These are phyloP conservation scores for Ptychobarbus kaznakovi DNA, from an alignment of 2,797 vertebrate species.

Conservation along the genomic window DNA sequence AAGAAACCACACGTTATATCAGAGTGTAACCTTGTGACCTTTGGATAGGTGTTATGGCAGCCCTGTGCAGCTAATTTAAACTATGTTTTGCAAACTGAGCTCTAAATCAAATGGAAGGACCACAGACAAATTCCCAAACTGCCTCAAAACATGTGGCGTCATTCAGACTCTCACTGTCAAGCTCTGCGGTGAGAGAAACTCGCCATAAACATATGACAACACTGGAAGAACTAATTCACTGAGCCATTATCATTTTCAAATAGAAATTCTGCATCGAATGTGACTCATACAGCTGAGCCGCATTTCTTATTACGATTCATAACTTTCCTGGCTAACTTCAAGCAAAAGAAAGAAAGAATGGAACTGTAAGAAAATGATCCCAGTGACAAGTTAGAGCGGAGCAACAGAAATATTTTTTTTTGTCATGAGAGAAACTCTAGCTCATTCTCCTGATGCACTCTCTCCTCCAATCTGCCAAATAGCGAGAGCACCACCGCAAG, in stretches of 20 bases:
- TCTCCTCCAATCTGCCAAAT: slow-evolving; percentile 72
- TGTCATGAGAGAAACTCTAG: slow-evolving; percentile 78
- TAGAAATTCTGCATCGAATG: slow-evolving; percentile 62
- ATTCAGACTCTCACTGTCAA: slow-evolving; percentile 65
- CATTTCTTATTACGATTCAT: slow-evolving; percentile 61
- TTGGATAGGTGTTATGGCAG: slow-evolving; percentile 62
- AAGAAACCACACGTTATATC: slow-evolving; percentile 67
- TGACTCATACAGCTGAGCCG: slow-evolving; percentile 61
- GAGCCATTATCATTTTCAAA: slow-evolving; percentile 67
- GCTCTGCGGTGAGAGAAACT: slow-evolving; percentile 66
- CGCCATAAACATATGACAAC: slow-evolving; percentile 63
- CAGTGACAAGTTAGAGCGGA: slow-evolving; percentile 64
- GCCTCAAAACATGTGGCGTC: slow-evolving; percentile 63
- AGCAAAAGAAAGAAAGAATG: slow-evolving; percentile 8
- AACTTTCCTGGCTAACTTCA: slow-evolving; percentile 62
- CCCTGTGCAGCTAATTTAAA: not conserved
- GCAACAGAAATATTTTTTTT: slow-evolving; percentile 73
- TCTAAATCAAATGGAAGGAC: slow-evolving; percentile 67
- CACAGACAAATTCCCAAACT: slow-evolving; percentile 62
- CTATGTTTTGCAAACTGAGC: slow-evolving; percentile 69
- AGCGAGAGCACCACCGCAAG: slow-evolving; percentile 75
- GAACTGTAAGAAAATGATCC: slow-evolving; percentile 44
- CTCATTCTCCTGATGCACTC: slow-evolving; percentile 76
- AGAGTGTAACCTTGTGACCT: slow-evolving; percentile 70
- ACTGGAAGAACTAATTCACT: slow-evolving; percentile 65